Evolutionary conservation across 1,140 invertebrate species (phyloP).

Genomic region (Polypedilum vanderplanki): DNA sequence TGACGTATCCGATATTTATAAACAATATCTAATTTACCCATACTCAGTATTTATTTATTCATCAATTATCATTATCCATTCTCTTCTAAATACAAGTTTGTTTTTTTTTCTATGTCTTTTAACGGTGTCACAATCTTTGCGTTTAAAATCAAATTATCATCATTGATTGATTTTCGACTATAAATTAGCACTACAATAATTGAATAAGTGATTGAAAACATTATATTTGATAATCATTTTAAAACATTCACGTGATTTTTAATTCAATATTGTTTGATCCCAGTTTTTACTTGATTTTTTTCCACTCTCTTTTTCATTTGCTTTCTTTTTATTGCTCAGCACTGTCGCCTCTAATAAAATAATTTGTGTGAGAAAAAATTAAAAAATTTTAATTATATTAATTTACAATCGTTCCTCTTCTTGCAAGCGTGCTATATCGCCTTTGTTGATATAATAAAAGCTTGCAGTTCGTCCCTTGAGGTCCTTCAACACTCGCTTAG

Average conservation of each 20-base stretch:
- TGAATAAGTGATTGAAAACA: not conserved
- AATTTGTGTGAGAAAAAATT: not conserved
- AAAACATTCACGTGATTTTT: not conserved
- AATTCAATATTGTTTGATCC: constrained; percentile 34
- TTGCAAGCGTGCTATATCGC: constrained; percentile 73
- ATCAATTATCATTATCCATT: no score
- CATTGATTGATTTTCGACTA: no score
- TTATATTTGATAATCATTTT: no score
- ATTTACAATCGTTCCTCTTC: constrained; percentile 61
- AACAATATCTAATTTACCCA: no score
- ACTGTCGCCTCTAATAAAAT: not conserved
- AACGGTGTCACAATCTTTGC: no score
- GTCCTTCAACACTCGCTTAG: constrained; percentile 74
- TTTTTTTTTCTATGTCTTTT: no score
- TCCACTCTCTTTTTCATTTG: no score
- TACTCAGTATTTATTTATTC: no score
- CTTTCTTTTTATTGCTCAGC: no score
- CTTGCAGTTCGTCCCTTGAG: constrained; percentile 79
- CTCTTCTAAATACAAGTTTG: no score
- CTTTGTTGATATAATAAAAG: constrained; percentile 89
- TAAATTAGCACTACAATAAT: not conserved
- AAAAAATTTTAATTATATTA: constrained; percentile 27
- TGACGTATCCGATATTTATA: no score
- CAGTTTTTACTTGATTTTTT: not conserved
- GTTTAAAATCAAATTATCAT: no score